Evolutionary conservation across 1,140 invertebrate species (phyloP), one percentile per base, ranked within the genome.

Genomic region (Danaus melanippus): DNA sequence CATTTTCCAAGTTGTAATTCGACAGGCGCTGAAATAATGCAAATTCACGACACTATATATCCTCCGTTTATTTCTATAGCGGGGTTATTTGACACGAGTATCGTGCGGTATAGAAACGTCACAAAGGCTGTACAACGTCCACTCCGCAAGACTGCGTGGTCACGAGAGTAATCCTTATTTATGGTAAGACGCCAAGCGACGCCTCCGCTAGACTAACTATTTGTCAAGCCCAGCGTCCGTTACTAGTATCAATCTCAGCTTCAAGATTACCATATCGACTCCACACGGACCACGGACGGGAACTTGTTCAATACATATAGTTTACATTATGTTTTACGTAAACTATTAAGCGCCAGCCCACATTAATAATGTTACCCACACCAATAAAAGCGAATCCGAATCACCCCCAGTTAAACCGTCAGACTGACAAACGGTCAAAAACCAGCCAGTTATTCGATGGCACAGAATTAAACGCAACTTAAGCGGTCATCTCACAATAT

Each of bases 1-100:
- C 76, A 68, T 74, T 76, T 76, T 72, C 80, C 68, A 78, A 84
- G 71, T 84, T 82, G 77, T 81, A 76, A 84, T 82, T 79, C 67
- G 69, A 73, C 72, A 76, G 69, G 72, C 76, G 76, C 75, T 68
- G 76, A 79, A 85, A 79, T 83, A 79, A 82, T 64, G 76, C 74
- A 79, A 80, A 82, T 84, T 84, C 76, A 70, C 77, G 62, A 78
- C 67, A 70, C 66, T 56, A 39, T 53, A 46, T 59, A 15, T 51
- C 52, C 49, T 46, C 11, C 46, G 17, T 58, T 46, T 51, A 46
- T 50, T 54, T 49, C 10, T 11, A 57, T 46, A 45, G 64, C 60
- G 50, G 57, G 64, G 54, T 58, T 55, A 65, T 71, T 74, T 74
- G 74, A 73, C 71, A 63, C 64, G 67, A 66, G 63, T 58, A 62